Evolutionary conservation across 2,113 vertebrate genomes (phyloP).

Genomic region (Herpetotheres cachinnans): DNA sequence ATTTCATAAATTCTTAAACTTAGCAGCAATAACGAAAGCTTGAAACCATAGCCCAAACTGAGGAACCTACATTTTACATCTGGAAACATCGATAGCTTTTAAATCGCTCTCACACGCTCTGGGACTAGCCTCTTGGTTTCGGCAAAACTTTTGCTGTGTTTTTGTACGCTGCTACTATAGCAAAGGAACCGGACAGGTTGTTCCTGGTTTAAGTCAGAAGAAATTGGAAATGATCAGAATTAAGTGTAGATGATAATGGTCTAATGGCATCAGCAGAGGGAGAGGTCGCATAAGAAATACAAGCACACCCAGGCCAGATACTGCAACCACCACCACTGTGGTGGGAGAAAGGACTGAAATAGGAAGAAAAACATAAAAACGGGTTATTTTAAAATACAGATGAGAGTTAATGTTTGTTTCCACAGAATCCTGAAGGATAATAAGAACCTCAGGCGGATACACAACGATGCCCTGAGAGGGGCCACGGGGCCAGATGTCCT

Average conservation of each 20-base stretch:
- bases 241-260: neutral
- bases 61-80: neutral
- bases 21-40: neutral
- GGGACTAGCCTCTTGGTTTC: neutral
- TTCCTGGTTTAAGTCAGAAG: neutral
- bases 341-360: neutral
- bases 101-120: accelerated
- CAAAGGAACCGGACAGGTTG: neutral
- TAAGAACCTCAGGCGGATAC: conserved; percentile 78
- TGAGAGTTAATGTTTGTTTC: neutral
- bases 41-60: neutral
- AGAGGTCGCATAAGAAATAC: neutral
- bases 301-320: neutral
- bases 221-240: neutral
- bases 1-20: neutral
- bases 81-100: neutral
- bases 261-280: neutral
- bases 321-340: neutral
- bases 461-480: conserved; percentile 83
- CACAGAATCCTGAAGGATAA: conserved; percentile 87
- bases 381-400: neutral
- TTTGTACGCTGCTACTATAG: neutral
- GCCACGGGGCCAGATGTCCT: conserved; percentile 81
- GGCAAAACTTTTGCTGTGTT: neutral
- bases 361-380: neutral